Conservation (phyloP, 1,140 invertebrate species). For the Acromyrmex echinatior region DNA sequence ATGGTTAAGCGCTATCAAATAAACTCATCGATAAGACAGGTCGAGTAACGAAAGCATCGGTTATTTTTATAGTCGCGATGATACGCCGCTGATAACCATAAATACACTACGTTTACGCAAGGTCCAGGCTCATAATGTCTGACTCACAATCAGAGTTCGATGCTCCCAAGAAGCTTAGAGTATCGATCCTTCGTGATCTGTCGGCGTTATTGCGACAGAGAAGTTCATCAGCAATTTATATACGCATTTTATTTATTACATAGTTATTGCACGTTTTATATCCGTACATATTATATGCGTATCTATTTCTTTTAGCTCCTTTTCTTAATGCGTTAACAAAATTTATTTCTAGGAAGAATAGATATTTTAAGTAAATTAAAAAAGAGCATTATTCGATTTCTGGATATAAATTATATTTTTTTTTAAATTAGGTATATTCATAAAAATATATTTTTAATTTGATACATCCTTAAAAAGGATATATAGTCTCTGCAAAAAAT, state of each 20-base stretch:
- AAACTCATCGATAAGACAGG: slow-evolving; percentile 52
- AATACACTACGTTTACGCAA: slow-evolving; percentile 4
- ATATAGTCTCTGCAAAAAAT: too few relatives aligned
- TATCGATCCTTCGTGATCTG: slow-evolving; percentile 7
- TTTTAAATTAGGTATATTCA: too few relatives aligned
- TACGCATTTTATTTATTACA: background rate
- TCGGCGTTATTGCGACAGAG: background rate
- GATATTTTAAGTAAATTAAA: too few relatives aligned
- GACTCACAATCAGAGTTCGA: slow-evolving; percentile 37
- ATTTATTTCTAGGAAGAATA: background rate
- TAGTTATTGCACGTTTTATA: background rate
- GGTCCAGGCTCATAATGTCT: background rate
- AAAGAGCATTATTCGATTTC: too few relatives aligned
- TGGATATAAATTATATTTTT: too few relatives aligned
- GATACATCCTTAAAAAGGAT: too few relatives aligned
- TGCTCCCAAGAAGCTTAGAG: slow-evolving; percentile 32
- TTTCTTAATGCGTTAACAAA: background rate
- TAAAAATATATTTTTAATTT: too few relatives aligned
- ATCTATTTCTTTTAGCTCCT: background rate
- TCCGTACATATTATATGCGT: background rate
- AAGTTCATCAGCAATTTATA: background rate
- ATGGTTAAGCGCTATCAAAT: background rate
- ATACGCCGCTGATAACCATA: slow-evolving; percentile 55
- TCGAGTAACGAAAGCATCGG: slow-evolving; percentile 17
- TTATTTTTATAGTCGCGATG: slow-evolving; percentile 49